phyloP scores from a whole-genome alignment of 2,113 vertebrate species.

The Nothocercus nigrocapillus region DNA sequence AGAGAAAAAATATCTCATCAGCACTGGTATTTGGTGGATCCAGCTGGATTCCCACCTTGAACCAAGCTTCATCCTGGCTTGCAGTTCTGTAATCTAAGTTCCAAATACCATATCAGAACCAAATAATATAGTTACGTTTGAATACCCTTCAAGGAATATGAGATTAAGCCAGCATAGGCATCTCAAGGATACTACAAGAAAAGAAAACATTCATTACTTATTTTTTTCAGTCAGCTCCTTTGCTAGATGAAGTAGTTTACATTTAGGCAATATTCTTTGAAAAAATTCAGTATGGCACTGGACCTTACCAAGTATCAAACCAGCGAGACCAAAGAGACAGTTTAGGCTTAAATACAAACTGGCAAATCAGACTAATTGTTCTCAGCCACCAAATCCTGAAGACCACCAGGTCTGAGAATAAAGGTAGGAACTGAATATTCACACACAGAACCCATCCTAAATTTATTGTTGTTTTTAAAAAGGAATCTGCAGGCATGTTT shows the following conservation, averaged over 20 bases:
- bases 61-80: not conserved
- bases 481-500: not conserved
- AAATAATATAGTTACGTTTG: not conserved
- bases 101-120: not conserved
- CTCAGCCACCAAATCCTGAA: no score
- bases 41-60: not conserved
- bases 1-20: not conserved
- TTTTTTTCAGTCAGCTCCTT: not conserved
- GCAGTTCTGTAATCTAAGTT: not conserved
- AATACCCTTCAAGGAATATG: not conserved
- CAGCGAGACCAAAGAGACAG: not conserved
- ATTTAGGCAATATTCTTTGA: not conserved
- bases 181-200: not conserved
- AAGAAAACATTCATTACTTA: not conserved
- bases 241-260: not conserved
- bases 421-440: no score
- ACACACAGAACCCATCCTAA: no score
- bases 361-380: no score
- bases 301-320: not conserved
- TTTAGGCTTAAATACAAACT: not conserved
- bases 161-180: not conserved
- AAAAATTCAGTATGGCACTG: accelerated
- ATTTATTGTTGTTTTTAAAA: no score
- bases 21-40: not conserved
- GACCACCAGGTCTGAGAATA: no score